These are phyloP conservation scores for Elysia crispata DNA, from an alignment of 2,888 invertebrate species.

Conservation along the genomic window DNA sequence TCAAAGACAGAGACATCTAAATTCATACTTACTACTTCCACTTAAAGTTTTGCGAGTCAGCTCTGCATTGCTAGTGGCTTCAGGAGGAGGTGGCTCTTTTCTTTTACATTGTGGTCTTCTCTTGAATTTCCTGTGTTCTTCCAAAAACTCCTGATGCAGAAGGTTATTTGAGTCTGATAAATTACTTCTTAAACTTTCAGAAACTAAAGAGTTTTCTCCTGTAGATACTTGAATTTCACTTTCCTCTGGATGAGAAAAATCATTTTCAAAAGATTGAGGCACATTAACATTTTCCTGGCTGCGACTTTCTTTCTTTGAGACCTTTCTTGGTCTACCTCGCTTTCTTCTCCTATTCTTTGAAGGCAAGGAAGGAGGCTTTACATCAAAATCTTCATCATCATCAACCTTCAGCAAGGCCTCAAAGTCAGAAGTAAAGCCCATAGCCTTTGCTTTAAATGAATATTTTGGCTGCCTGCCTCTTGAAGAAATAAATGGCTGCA, in stretches of 20 bases:
- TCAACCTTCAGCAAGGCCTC: constrained; percentile 24
- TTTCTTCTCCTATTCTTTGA: not conserved
- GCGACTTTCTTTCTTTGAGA: not conserved
- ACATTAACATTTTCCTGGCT: no score
- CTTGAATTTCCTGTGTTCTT: constrained; percentile 36
- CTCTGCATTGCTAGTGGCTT: no score
- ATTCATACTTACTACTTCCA: not conserved
- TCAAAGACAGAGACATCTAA: no score
- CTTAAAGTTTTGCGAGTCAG: no score
- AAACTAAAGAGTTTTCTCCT: no score
- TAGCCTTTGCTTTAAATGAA: constrained; percentile 39
- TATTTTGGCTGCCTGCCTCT: constrained; percentile 50
- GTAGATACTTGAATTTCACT: no score
- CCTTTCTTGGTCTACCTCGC: constrained; percentile 20
- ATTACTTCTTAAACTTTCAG: no score
- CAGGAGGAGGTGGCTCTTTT: not conserved
- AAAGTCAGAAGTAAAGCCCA: constrained; percentile 38
- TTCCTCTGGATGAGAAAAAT: no score
- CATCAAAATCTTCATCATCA: constrained; percentile 34
- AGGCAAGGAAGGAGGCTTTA: not conserved
- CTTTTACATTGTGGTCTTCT: constrained; percentile 9
- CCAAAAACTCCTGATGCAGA: constrained; percentile 24
- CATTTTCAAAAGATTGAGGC: no score
- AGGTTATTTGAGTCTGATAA: constrained; percentile 22
- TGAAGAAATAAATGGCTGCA: constrained; percentile 54